These are phyloP conservation scores for Cyprinus carpio DNA, from an alignment of 2,113 vertebrate species.

Conservation along the genomic window DNA sequence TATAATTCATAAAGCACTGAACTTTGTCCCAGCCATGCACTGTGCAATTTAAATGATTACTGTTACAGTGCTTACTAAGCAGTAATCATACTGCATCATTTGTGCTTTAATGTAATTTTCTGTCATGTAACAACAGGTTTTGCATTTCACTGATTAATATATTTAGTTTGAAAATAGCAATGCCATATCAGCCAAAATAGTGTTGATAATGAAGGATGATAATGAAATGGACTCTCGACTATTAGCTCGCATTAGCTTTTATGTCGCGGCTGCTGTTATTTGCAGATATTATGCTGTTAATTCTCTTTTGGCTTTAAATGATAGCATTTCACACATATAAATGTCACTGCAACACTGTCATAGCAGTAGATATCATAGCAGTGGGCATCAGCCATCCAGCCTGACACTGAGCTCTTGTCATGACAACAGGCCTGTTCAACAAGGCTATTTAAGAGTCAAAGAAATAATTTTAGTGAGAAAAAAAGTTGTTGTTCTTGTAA, in stretches of 20 bases:
- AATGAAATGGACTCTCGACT: neutral
- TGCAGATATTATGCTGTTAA: neutral
- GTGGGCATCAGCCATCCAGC: no score
- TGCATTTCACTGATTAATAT: neutral
- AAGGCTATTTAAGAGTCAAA: no score
- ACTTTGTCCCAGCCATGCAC: neutral
- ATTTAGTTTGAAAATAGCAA: neutral
- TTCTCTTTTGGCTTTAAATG: neutral
- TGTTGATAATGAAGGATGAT: neutral
- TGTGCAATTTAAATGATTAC: neutral
- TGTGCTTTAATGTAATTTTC: neutral
- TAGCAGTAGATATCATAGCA: neutral
- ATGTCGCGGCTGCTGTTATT: neutral
- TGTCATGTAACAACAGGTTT: neutral
- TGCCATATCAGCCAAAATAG: neutral
- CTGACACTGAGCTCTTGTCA: no score
- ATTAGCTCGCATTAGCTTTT: neutral
- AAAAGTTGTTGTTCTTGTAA: no score
- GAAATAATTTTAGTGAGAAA: no score
- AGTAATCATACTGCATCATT: neutral
- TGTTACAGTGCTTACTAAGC: neutral
- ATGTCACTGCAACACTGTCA: constrained; percentile 17
- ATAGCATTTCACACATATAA: constrained; percentile 23
- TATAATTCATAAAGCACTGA: neutral
- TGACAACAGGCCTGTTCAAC: no score